Conservation (phyloP, 1,140 invertebrate species). For the Panulirus ornatus region DNA sequence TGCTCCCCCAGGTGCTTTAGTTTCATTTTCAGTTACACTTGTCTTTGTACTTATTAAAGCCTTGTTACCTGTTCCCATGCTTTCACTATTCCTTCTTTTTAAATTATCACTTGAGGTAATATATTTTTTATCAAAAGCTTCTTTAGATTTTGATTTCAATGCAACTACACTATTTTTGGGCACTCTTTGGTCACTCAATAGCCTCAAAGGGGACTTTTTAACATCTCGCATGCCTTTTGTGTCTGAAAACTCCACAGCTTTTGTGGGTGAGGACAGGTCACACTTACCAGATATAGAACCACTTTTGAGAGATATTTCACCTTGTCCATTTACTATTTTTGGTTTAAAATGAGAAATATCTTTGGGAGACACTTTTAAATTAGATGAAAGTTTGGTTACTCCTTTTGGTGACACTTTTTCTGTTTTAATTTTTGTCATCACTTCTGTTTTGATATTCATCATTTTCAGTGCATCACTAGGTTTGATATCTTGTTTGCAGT, state of each 20-base stretch:
- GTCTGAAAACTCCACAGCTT: conserved; percentile 37
- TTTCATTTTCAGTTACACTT: conserved; percentile 16
- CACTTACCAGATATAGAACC: conserved; percentile 43
- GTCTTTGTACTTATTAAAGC: conserved; percentile 41
- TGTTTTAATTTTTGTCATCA: conserved; percentile 71
- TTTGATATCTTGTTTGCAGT: conserved; percentile 59
- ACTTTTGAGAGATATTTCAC: conserved; percentile 57
- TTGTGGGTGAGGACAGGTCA: conserved; percentile 45
- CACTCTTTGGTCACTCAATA: conserved; percentile 67
- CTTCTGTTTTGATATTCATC: conserved; percentile 72
- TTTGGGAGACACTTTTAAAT: conserved; percentile 51
- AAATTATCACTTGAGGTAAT: conserved; percentile 47
- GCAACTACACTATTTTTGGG: conserved; percentile 68
- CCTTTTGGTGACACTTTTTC: conserved; percentile 73
- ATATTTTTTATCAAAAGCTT: conserved; percentile 52
- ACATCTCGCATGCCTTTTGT: conserved; percentile 42
- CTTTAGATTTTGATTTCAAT: conserved; percentile 68
- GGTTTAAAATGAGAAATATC: conserved; percentile 54
- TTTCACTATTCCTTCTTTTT: conserved; percentile 53
- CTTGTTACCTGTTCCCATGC: conserved; percentile 11
- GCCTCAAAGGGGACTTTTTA: conserved; percentile 40
- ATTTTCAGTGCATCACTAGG: conserved; percentile 33
- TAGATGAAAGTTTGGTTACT: conserved; percentile 40
- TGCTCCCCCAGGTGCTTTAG: neutral
- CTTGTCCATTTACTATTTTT: conserved; percentile 47